phyloP scores from a whole-genome alignment of 2,888 invertebrate genomes.

The Xestia rhomboidea region DNA sequence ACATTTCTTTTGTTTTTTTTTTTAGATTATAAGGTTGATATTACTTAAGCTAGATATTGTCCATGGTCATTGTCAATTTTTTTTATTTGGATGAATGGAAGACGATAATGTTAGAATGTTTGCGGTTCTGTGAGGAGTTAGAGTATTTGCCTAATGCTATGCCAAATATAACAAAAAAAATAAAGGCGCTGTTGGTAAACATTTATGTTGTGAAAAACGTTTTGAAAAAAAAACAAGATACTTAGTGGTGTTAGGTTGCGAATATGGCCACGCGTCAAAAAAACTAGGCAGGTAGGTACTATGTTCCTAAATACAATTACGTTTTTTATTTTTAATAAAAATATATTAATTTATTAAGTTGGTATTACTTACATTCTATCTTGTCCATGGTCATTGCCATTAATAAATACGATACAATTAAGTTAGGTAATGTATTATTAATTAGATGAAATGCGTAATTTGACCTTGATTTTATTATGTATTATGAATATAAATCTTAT shows the following conservation, averaged over 20 bases:
- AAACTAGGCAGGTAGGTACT: no score
- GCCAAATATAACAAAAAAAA: background rate
- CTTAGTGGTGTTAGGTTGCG: background rate
- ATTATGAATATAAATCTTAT: background rate
- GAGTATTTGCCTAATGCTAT: no score
- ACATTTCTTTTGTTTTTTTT: constrained; percentile 30
- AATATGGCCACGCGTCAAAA: background rate
- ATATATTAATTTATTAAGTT: background rate
- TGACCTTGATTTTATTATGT: constrained; percentile 29
- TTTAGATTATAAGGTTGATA: constrained; percentile 18
- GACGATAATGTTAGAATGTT: background rate
- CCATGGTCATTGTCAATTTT: constrained; percentile 36
- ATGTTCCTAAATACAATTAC: background rate
- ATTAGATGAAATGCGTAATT: constrained; percentile 9
- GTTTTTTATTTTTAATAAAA: background rate
- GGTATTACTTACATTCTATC: constrained; percentile 17
- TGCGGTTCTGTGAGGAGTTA: background rate
- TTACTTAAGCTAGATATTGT: constrained; percentile 26
- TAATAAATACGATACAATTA: constrained; percentile 3
- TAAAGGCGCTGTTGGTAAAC: background rate
- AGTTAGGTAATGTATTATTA: background rate
- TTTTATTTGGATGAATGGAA: background rate
- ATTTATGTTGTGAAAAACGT: background rate
- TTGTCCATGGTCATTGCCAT: constrained; percentile 46
- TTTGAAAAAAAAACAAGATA: background rate